Conservation (phyloP, 2,888 invertebrate species). For the Scaptodrosophila latifasciaeformis region DNA sequence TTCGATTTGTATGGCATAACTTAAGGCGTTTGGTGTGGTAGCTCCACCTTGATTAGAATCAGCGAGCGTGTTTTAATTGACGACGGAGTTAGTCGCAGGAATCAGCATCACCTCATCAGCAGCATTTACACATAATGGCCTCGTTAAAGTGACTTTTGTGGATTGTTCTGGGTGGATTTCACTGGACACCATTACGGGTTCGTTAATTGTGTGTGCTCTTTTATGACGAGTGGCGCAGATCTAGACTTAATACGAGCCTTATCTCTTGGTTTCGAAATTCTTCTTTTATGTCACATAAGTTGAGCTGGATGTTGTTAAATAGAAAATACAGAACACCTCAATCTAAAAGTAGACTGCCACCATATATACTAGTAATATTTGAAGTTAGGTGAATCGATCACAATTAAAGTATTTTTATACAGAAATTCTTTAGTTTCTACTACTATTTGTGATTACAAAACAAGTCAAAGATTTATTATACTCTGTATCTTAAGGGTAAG, state of each 20-base stretch:
- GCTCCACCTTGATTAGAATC: conserved; percentile 55
- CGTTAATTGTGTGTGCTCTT: conserved; percentile 66
- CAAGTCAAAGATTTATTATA: conserved; percentile 68
- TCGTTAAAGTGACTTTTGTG: conserved; percentile 57
- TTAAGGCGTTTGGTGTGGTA: conserved; percentile 54
- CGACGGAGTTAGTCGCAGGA: conserved; percentile 28
- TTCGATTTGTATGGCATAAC: conserved; percentile 65
- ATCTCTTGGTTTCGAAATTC: conserved; percentile 45
- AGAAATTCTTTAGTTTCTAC: too few relatives aligned
- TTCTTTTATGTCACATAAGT: conserved; percentile 37
- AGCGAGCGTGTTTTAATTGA: conserved; percentile 51
- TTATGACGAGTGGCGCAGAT: conserved; percentile 51
- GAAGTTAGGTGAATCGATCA: too few relatives aligned
- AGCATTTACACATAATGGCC: conserved; percentile 66
- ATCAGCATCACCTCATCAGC: conserved; percentile 67
- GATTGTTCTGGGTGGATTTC: conserved; percentile 3
- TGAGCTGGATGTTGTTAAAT: conserved; percentile 43
- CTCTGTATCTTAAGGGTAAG: too few relatives aligned
- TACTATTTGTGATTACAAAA: conserved; percentile 56
- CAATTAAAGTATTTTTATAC: too few relatives aligned
- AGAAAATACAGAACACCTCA: conserved; percentile 41
- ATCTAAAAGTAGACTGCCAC: background rate
- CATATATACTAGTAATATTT: too few relatives aligned
- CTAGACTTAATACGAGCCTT: conserved; percentile 44
- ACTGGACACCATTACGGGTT: conserved; percentile 59